A percentile compares a stretch with the other conserved stretches of the same genome.
Evolutionary conservation across 2,888 invertebrate genomes (phyloP).

Genomic region (Sympetrum striolatum): DNA sequence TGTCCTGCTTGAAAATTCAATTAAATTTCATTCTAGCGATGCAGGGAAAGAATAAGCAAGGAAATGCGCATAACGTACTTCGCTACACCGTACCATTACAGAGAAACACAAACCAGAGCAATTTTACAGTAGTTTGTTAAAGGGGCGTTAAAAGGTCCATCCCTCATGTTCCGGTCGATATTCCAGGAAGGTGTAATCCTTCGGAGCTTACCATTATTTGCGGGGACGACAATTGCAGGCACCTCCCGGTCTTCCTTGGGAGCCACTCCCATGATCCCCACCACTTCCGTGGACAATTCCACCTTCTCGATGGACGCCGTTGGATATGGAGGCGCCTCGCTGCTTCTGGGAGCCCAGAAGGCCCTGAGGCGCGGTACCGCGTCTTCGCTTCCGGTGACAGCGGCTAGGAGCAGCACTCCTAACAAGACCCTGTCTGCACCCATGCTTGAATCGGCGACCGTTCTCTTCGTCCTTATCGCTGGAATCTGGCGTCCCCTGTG

Average conservation of each 20-base stretch:
- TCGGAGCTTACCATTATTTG: neutral
- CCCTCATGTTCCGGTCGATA: no score
- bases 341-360: neutral
- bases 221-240: conserved; percentile 20
- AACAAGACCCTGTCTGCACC: neutral
- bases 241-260: neutral
- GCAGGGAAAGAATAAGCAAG: no score
- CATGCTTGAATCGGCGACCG: neutral
- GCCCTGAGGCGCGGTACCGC: neutral
- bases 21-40: no score
- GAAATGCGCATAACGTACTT: no score
- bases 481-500: neutral
- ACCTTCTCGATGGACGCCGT: conserved; percentile 23
- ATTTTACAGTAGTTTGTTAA: no score
- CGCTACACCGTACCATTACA: no score
- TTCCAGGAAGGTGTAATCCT: no score
- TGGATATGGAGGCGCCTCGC: neutral
- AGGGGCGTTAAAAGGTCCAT: no score
- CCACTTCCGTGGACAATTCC: conserved; percentile 22
- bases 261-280: neutral
- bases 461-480: conserved; percentile 9
- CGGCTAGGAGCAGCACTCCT: neutral
- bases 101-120: no score
- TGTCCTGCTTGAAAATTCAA: no score
- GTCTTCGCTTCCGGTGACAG: neutral